Evolutionary conservation across 2,888 invertebrate genomes (phyloP).

Genomic region (Eurytoma californica): DNA sequence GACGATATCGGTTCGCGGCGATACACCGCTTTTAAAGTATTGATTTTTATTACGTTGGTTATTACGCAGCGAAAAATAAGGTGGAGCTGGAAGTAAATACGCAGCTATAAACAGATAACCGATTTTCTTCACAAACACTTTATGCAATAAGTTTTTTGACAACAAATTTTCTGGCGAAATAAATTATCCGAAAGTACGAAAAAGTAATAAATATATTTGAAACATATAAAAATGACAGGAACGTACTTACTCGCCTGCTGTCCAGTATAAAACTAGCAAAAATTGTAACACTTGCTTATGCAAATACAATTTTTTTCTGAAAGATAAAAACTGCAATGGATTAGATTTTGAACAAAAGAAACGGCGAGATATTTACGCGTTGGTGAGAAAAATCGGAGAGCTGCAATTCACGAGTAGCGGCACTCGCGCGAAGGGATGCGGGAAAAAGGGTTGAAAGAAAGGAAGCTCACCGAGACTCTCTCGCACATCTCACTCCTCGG

Average conservation of each 20-base stretch:
- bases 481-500: slow-evolving; percentile 28
- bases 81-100: neutral
- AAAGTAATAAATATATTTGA: too few relatives aligned
- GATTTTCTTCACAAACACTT: neutral
- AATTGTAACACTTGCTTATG: too few relatives aligned
- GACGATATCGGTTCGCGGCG: neutral
- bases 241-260: neutral
- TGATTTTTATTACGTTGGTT: neutral
- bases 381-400: neutral
- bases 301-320: too few relatives aligned
- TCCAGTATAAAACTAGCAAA: too few relatives aligned
- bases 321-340: too few relatives aligned
- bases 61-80: neutral
- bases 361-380: neutral
- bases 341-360: neutral
- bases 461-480: slow-evolving; percentile 22
- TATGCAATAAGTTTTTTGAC: neutral
- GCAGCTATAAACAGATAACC: neutral
- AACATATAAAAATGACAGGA: slow-evolving; percentile 1
- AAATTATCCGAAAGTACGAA: neutral
- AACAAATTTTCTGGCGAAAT: neutral
- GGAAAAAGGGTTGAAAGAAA: slow-evolving; percentile 30
- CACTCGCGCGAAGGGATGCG: neutral
- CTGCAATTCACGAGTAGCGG: slow-evolving; percentile 4
- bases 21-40: neutral